Evolutionary conservation across 1,140 invertebrate genomes (phyloP).

Genomic region (Luehdorfia chinensis): DNA sequence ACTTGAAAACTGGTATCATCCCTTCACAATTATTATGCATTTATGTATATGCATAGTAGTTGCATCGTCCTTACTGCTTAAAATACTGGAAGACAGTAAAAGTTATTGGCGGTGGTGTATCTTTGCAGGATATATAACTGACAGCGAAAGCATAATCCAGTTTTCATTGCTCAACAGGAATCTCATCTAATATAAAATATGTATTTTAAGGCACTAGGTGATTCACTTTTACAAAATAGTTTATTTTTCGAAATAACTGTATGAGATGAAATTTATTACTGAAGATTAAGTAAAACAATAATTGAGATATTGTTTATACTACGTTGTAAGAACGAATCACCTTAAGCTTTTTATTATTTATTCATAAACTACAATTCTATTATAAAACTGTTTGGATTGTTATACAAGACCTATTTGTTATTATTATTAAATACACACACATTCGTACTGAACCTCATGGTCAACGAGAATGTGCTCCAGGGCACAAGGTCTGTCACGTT

Average conservation of each 20-base stretch:
- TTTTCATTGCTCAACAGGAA: slow-evolving; percentile 5
- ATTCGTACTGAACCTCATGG: background rate
- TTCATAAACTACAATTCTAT: slow-evolving; percentile 2
- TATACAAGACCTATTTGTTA: background rate
- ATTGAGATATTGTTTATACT: background rate
- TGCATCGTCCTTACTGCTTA: slow-evolving; percentile 39
- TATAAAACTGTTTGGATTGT: slow-evolving; percentile 4
- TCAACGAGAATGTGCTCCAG: background rate
- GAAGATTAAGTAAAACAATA: background rate
- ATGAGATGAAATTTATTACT: background rate
- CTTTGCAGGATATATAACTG: slow-evolving; percentile 9
- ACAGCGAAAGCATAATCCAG: slow-evolving; percentile 8
- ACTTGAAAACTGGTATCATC: slow-evolving; percentile 14
- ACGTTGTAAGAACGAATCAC: slow-evolving; percentile 12
- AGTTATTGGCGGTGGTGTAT: slow-evolving; percentile 25
- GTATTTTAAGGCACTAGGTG: slow-evolving; percentile 13
- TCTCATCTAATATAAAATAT: background rate
- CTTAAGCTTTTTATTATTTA: slow-evolving; percentile 1
- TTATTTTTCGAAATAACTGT: background rate
- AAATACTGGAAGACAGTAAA: slow-evolving; percentile 63
- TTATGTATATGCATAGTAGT: background rate
- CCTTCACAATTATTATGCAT: background rate
- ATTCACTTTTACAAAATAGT: slow-evolving; percentile 7
- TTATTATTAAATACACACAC: slow-evolving; percentile 3
- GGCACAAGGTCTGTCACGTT: background rate